Base-by-base conservation (phyloP, 2,797 vertebrate species). In the Tragopan temminckii region DNA sequence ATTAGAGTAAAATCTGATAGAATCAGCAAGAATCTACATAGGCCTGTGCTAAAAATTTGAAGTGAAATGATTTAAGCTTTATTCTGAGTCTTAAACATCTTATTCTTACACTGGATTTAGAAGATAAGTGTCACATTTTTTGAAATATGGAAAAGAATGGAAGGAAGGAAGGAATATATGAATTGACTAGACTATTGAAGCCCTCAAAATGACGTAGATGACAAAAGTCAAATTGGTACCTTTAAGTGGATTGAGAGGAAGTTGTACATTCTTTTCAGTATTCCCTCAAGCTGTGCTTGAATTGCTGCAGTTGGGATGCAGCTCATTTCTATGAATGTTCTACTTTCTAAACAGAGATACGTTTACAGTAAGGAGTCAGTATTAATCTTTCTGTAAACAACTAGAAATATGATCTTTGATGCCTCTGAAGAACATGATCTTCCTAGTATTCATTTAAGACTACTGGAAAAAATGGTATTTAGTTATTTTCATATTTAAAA, bases 61-160 rank as follows among this genome's bases (percentile, higher is more conserved):
- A 82, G 43, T 81, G 46, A 35, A 71, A 38, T 85, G 40, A 83
- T 82, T 91, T 90, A 86, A 97, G 86, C 89, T 96, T 97, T 89
- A 90, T 96, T 72, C 96, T 97, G 95, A 64, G 91, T 97, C 55
- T 92, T 36, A 5, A 46, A 91, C 35, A 36, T 33, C 13, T 11
- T 76, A 90, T 76, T 35, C 81, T 91, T 86, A 80, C 50, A 48
- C 24, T 88, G 43, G 97, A 95, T 97, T 96, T 96, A 70, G 96
- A 89, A 97, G 95, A 98, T 98, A 97, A 98, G 94, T 94, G 88
- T 89, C 97, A 94, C 80, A 90, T 98, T 98, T 96, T 97, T 97
- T 96, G 93, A 98, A 97, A 96, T 53, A 81, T 94, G 96, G 95
- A 50, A 97, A 97, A 97, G 79, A 93, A 35, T 87, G 96, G 53